Base-by-base conservation (phyloP, 2,888 invertebrate species). In the Pedicia rivosa region DNA sequence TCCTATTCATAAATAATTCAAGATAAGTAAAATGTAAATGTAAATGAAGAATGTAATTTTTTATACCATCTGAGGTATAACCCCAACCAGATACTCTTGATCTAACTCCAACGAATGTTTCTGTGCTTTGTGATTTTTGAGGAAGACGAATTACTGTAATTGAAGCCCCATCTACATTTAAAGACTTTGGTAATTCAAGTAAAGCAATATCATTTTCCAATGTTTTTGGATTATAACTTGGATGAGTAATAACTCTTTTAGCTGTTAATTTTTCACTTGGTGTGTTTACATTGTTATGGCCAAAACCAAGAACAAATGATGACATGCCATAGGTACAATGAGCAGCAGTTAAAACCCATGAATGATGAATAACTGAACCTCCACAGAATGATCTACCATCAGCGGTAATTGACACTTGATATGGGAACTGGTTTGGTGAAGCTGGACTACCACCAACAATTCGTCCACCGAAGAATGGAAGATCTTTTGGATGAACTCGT, bases 81-180 rank as follows among this genome's bases (percentile, higher is more conserved):
- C 61, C 62, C 45, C 53, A 61, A 16, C 61, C 61, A 3, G 56
- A 55, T 5, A 59, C 57, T 5, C 47, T 44, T 3, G 53, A 57
- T 38, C 45, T 46, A 3, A 40, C 40, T 9, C 55, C 56, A 3
- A 34, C 53, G 42, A 52, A 58, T 39, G 49, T 47, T 37, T 41
- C 47, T 41, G 45, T 47, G 9, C 45, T 25, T 40, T 45, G 39
- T 3, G 35, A 29, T 14, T 54, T 54, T 15, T 49, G 44, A 0
- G 59, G 53, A 3, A 60, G 38, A 2, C 43, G 17, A 28, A 60
- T 50, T n/a, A 47, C 47, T 38, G 50, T 48, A 38, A 62, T 57
- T 14, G 31, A 34, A n/a, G n/a, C n/a, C n/a, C 13, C 8, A 27
- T 27, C 13, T 3, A 35, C 39, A 6, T 27, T 17, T 13, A 42